Evolutionary conservation across 2,113 vertebrate species (phyloP).

Genomic region (Blennius ocellaris): DNA sequence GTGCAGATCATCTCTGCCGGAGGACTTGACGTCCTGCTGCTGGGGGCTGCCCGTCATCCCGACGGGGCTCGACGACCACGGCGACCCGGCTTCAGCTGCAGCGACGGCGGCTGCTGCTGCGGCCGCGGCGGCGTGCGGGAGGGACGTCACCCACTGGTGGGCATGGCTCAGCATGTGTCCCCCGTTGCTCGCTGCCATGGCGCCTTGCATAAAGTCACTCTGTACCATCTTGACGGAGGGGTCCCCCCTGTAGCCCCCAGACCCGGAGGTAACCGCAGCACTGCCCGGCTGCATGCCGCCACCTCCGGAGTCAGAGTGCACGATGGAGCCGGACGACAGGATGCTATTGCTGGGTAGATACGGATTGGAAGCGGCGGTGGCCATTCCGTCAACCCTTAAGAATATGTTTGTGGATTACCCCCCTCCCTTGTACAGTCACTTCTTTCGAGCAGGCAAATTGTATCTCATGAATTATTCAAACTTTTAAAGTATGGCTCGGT

Average conservation of each 20-base stretch:
- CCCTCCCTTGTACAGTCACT: conserved; percentile 81
- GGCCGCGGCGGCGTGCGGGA: conserved; percentile 93
- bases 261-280: conserved; percentile 89
- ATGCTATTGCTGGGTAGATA: conserved; percentile 93
- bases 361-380: conserved; percentile 95
- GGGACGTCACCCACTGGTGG: conserved; percentile 96
- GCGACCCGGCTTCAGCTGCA: conserved; percentile 91
- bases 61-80: conserved; percentile 92
- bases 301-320: conserved; percentile 91
- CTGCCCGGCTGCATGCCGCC: conserved; percentile 91
- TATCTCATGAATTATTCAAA: conserved; percentile 88
- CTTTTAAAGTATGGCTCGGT: conserved; percentile 79
- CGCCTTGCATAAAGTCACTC: conserved; percentile 97
- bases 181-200: conserved; percentile 96
- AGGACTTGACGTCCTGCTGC: conserved; percentile 92
- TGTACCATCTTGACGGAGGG: conserved; percentile 95
- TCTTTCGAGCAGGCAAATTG: conserved; percentile 82
- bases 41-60: conserved; percentile 93
- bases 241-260: conserved; percentile 92
- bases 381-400: conserved; percentile 89
- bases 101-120: conserved; percentile 91
- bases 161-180: conserved; percentile 97
- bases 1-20: conserved; percentile 92
- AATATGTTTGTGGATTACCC: conserved; percentile 81
- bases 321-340: conserved; percentile 91